phyloP scores from a whole-genome alignment of 1,140 invertebrate species.

The Ctenoplectra terminalis region DNA sequence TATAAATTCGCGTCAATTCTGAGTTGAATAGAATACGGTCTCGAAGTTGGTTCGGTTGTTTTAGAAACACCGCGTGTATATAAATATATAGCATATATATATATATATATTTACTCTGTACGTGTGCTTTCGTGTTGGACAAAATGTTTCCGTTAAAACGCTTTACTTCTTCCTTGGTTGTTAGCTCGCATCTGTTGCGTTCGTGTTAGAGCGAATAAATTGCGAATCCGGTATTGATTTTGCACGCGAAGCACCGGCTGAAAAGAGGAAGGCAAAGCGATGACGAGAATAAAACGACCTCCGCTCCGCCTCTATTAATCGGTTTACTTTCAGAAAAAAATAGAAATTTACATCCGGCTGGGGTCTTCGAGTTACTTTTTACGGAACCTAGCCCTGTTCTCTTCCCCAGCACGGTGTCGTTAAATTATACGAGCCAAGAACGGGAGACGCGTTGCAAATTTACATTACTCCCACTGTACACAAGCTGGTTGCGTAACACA shows the following conservation, averaged over 20 bases:
- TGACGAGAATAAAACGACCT: constrained; percentile 24
- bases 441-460: constrained; percentile 13
- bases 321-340: constrained; percentile 36
- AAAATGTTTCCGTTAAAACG: constrained; percentile 43
- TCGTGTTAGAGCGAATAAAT: constrained; percentile 47
- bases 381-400: neutral
- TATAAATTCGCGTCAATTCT: constrained; percentile 3
- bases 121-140: neutral
- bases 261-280: constrained; percentile 27
- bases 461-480: constrained; percentile 1
- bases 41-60: constrained; percentile 5
- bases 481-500: neutral
- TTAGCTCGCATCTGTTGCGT: constrained; percentile 45
- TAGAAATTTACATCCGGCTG: constrained; percentile 6
- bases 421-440: constrained; percentile 5
- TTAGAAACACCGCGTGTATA: neutral
- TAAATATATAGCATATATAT: neutral
- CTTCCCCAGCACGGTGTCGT: constrained; percentile 1
- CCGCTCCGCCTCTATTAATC: constrained; percentile 31
- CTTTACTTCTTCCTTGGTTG: constrained; percentile 18
- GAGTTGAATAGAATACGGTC: neutral
- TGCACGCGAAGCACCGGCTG: constrained; percentile 2
- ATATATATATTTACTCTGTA: neutral
- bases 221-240: constrained; percentile 53
- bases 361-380: neutral